Evolutionary conservation across 2,113 vertebrate species (phyloP).

Genomic region (Toxostoma redivivum): DNA sequence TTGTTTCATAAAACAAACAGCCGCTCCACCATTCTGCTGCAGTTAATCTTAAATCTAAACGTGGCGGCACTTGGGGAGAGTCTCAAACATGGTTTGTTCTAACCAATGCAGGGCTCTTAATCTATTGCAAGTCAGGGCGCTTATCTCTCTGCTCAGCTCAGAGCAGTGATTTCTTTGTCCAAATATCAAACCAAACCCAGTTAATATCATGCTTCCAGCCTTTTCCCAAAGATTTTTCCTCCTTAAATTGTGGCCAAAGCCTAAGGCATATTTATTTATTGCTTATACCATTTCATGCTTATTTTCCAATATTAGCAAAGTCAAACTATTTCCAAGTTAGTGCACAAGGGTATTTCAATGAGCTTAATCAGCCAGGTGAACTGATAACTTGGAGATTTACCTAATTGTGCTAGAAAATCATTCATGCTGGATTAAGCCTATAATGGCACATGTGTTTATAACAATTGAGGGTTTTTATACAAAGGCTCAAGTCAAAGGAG

Average conservation of each 20-base stretch:
- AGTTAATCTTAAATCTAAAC: constrained; percentile 80
- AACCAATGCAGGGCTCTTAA: constrained; percentile 74
- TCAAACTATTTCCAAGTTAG: constrained; percentile 58
- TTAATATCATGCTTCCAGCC: constrained; percentile 56
- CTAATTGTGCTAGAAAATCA: constrained; percentile 20
- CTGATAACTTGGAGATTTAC: constrained; percentile 40
- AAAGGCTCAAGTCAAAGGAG: not conserved
- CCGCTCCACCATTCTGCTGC: constrained; percentile 63
- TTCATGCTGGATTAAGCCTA: constrained; percentile 11
- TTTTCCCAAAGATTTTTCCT: constrained; percentile 47
- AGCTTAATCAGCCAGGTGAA: constrained; percentile 58
- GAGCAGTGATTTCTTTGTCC: constrained; percentile 78
- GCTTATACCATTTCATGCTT: constrained; percentile 59
- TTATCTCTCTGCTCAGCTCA: constrained; percentile 77
- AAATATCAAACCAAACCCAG: constrained; percentile 74
- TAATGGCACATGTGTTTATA: not conserved
- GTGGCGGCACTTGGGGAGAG: constrained; percentile 72
- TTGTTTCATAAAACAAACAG: constrained; percentile 84
- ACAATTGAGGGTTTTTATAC: not conserved
- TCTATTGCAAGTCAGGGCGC: constrained; percentile 74
- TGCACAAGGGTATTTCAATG: constrained; percentile 53
- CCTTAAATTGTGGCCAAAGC: constrained; percentile 42
- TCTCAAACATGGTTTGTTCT: constrained; percentile 68
- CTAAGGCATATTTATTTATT: constrained; percentile 63
- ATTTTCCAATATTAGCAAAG: constrained; percentile 69